A percentile compares a stretch with the other conserved stretches of the same genome.
Conservation (phyloP, 2,113 vertebrate genomes). For the Ceyx melanurus region DNA sequence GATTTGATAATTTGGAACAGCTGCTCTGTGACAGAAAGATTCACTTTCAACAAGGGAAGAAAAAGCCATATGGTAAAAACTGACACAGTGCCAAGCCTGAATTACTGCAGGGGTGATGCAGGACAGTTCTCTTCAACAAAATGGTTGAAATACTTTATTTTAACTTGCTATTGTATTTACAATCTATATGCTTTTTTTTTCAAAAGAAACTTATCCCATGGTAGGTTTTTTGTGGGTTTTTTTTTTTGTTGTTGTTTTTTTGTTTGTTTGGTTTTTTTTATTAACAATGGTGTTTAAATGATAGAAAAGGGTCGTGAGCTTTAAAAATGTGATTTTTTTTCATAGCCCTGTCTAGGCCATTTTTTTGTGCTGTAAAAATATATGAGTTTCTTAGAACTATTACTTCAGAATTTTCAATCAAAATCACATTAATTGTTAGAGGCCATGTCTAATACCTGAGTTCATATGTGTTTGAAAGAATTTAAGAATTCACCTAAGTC, state of each 20-base stretch:
- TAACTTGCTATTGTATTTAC: not conserved
- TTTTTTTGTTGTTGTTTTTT: not conserved
- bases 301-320: not conserved
- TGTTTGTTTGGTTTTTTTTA: not conserved
- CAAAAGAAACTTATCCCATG: not conserved
- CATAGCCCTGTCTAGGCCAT: not conserved
- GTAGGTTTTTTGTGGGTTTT: not conserved
- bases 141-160: not conserved
- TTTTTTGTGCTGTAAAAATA: not conserved
- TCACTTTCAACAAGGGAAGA: slow-evolving; percentile 56
- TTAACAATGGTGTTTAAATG: not conserved
- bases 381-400: not conserved
- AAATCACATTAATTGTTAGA: not conserved
- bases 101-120: slow-evolving; percentile 14
- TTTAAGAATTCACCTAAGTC: not conserved
- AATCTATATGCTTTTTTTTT: not conserved
- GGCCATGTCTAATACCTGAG: not conserved
- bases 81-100: slow-evolving; percentile 6
- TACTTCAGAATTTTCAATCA: not conserved
- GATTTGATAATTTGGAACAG: slow-evolving; percentile 68
- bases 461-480: not conserved
- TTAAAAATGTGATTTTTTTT: not conserved
- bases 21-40: slow-evolving; percentile 61
- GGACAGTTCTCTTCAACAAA: not conserved
- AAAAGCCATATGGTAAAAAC: slow-evolving; percentile 33